Base-by-base conservation (phyloP, 35 echinoderm and acorn worm genomes). In the Hemicentrotus pulcherrimus region DNA sequence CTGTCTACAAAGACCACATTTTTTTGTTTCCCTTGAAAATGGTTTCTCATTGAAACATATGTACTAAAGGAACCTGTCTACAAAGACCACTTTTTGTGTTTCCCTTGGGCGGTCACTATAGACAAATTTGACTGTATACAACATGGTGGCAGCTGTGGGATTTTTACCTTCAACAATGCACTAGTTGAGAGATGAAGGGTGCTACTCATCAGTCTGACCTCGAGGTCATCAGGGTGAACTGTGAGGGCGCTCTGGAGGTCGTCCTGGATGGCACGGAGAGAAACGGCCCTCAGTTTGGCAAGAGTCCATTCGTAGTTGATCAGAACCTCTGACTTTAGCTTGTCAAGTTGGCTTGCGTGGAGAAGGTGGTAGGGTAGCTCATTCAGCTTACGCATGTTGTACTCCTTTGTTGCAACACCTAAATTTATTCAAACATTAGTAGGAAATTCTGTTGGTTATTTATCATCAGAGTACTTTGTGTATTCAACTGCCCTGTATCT, bases 241-340 rank as follows among this genome's bases (percentile, higher is more conserved):
- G 94, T 94, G 88, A 99, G 97, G 89, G 97, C 97, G 78, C 96
- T 95, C 10, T 99, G 98, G 22, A 99, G 13, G 70, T 99, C 98
- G 41, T 96, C 95, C 3, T 96, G 86, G 86, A 99, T 46, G 41
- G 60, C 70, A 2, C 87, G 87, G 2, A 99, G 47, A 10, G 97
- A 97, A 5, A 94, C 97, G 1, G 97, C 98, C 18, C 96, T 94
- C 6, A 99, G 94, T 91, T 99, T 99, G 47, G 95, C 94, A 46
- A 99, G 86, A 0, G 92, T 96, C 97, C 97, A 99, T 46, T 99
- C 97, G 52, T 97, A 99, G 96, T 99, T 95, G 60, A 99, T 86
- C 14, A 99, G 91, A 5, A 95, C 91, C 55, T 97, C 94, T 48
- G 94, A 91, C 47, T 99, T 99, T 47, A 99, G 95, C 30, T 94